Conservation (phyloP, 1,140 invertebrate species). For the Hormaphis cornu region DNA sequence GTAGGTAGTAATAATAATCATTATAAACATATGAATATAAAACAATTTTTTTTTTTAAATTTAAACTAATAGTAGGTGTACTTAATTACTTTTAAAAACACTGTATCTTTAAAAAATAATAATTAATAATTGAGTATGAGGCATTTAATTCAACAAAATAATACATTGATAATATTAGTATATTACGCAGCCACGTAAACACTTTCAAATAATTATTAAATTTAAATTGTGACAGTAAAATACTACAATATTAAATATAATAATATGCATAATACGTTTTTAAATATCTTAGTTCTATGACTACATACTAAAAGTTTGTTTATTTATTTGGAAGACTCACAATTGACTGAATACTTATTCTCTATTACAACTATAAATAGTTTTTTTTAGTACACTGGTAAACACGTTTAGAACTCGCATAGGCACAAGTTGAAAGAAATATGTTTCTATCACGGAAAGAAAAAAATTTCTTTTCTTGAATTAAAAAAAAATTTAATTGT, state of each 20-base stretch:
- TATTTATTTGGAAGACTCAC: conserved; percentile 2
- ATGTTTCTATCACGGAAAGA: too few species aligned
- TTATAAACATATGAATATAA: conserved; percentile 20
- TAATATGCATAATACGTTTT: neutral
- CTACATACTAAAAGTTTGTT: neutral
- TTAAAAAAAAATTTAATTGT: too few species aligned
- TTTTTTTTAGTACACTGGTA: neutral
- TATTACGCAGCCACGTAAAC: too few species aligned
- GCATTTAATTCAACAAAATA: neutral
- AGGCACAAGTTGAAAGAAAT: too few species aligned
- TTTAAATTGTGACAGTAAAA: too few species aligned
- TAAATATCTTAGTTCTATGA: neutral
- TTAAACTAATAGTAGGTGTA: neutral
- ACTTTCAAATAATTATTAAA: too few species aligned
- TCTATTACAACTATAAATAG: conserved; percentile 1
- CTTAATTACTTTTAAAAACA: neutral
- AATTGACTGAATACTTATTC: conserved; percentile 17
- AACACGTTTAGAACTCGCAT: neutral
- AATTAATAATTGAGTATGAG: too few species aligned
- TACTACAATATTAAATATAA: too few species aligned
- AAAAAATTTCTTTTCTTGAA: too few species aligned
- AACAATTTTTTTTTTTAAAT: neutral
- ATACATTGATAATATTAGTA: neutral
- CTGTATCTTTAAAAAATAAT: too few species aligned
- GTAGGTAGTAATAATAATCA: neutral